phyloP scores from a whole-genome alignment of 2,888 invertebrate genomes.

The Archips crataeganus region DNA sequence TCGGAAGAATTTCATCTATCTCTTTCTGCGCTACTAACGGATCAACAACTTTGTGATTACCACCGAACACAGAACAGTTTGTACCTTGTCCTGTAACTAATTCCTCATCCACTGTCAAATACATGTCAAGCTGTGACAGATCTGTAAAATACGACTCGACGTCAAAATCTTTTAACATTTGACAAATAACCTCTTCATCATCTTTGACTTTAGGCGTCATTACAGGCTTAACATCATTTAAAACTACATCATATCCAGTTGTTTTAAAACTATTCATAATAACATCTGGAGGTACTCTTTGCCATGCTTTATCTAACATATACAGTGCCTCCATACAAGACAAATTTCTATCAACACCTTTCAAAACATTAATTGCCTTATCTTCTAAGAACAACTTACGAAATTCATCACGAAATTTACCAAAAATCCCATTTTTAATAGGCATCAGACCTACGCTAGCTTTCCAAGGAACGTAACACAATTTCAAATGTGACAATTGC shows the following conservation, averaged over 20 bases:
- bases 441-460: conserved; percentile 58
- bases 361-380: conserved; percentile 55
- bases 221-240: conserved; percentile 42
- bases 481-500: conserved; percentile 57
- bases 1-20: conserved; percentile 53
- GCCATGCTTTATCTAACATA: conserved; percentile 61
- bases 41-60: conserved; percentile 54
- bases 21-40: conserved; percentile 45
- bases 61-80: conserved; percentile 61
- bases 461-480: conserved; percentile 64
- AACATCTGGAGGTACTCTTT: conserved; percentile 50
- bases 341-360: conserved; percentile 57
- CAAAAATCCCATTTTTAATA: conserved; percentile 59
- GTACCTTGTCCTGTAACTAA: conserved; percentile 61
- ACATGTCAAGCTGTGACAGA: conserved; percentile 53
- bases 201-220: conserved; percentile 48
- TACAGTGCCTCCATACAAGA: conserved; percentile 60
- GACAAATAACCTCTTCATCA: conserved; percentile 56
- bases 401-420: conserved; percentile 57
- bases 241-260: conserved; percentile 57
- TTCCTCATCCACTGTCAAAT: conserved; percentile 63
- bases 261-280: conserved; percentile 56
- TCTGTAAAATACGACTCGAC: conserved; percentile 58
- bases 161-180: conserved; percentile 57
- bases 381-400: conserved; percentile 55